Evolutionary conservation across 2,797 vertebrate species (phyloP), one percentile per base, ranked within the genome.

Genomic region (Neosalanx taihuensis): DNA sequence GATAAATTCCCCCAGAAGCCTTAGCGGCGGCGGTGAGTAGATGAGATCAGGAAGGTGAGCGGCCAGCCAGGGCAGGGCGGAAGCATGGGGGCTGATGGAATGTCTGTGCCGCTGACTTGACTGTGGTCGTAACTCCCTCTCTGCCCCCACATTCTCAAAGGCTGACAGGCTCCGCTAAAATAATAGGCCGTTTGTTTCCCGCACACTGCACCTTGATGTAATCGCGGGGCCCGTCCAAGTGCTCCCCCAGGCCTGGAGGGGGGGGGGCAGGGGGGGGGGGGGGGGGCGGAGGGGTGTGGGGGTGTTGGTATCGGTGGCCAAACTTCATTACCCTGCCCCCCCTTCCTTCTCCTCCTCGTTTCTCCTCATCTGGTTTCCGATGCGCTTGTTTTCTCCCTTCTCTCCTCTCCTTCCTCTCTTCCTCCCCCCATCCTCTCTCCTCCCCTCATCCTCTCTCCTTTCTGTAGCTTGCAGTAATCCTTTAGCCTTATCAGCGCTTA

Each of bases 121-220:
- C 88, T 92, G 86, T 88, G 75, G 80, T 88, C 87, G 87, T 92
- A 92, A 91, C 86, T 92, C 90, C 89, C 75, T 53, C 72, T 78
- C 85, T 87, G 83, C 77, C 69, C 72, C 80, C 79, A 57, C 76
- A 64, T 82, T 77, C 85, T 72, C 80, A 33, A 81, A 75, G 72
- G 76, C 75, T 80, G 91, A 92, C 84, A 89, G 84, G 83, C 65
- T 72, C 7, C 73, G 72, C 85, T 87, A 73, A 91, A 93, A 92
- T 92, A 86, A 92, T 91, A 89, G 89, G 89, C 82, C 76, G 83
- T 90, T 90, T 84, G 83, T 88, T 90, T 87, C 84, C 83, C 78
- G 60, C 78, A 60, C 67, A 83, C 83, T 84, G 80, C 83, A 83
- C 85, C 83, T 84, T 81, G 71, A 83, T 88, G 85, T 87, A 86